phyloP scores from a whole-genome alignment of 2,113 vertebrate species.

The Motacilla alba region DNA sequence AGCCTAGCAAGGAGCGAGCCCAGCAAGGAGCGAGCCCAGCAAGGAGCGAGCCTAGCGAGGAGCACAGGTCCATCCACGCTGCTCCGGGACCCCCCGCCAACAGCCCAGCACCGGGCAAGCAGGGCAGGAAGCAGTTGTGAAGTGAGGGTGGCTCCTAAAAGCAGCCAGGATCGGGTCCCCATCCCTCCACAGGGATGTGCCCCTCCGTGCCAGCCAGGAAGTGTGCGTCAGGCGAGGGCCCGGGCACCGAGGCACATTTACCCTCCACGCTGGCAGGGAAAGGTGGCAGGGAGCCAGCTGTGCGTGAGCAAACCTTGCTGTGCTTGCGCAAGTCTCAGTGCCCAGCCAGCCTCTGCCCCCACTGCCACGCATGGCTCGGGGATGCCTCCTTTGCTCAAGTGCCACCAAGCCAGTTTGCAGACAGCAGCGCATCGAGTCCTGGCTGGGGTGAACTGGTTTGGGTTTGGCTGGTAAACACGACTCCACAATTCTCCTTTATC shows the following conservation, averaged over 20 bases:
- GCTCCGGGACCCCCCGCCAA: too few relatives aligned
- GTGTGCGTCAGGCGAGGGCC: fast-evolving
- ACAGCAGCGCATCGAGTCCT: fast-evolving
- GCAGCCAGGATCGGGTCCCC: neutral
- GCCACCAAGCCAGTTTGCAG: neutral
- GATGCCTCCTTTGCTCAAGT: neutral
- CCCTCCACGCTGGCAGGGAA: neutral
- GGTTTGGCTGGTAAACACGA: neutral
- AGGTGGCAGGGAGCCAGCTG: neutral
- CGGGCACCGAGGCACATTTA: fast-evolving
- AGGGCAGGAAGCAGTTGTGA: neutral
- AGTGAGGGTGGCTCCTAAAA: neutral
- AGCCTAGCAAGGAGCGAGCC: too few relatives aligned
- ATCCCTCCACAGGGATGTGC: neutral
- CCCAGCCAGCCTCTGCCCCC: neutral
- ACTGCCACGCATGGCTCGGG: neutral
- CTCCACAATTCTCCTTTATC: neutral
- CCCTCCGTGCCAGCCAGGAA: neutral
- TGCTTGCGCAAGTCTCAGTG: fast-evolving
- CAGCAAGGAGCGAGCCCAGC: too few relatives aligned
- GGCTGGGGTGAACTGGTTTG: neutral
- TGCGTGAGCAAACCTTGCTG: neutral
- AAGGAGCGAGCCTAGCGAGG: neutral
- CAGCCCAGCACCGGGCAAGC: neutral
- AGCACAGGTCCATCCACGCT: fast-evolving